phyloP scores from a whole-genome alignment of 1,140 invertebrate genomes.

The Drosophila rhopaloa region DNA sequence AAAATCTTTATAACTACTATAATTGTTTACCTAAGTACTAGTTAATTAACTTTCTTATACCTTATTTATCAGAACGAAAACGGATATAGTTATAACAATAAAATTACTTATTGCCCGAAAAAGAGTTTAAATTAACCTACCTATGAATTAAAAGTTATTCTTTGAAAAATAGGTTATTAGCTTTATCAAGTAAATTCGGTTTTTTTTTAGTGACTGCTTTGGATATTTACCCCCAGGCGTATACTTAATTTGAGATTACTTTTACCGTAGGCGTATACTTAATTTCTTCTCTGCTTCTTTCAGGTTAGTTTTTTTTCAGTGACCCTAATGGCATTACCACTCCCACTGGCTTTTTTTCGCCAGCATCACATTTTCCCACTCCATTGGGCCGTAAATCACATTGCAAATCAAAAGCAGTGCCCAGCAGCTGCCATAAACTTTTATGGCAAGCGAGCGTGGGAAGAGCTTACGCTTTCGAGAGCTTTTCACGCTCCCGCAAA shows the following conservation, averaged over 20 bases:
- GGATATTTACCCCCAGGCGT: background rate
- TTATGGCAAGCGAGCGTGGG: constrained; percentile 58
- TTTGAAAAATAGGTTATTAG: no score
- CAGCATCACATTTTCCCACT: constrained; percentile 1
- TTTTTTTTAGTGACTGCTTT: no score
- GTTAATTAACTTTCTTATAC: no score
- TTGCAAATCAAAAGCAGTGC: constrained; percentile 72
- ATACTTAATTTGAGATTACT: background rate
- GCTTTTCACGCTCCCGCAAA: constrained; percentile 28
- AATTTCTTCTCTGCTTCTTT: background rate
- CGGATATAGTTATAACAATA: no score
- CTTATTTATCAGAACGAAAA: no score
- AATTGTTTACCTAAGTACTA: no score
- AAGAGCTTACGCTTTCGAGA: constrained; percentile 8
- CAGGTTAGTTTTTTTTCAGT: constrained; percentile 5
- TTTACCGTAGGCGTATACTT: background rate
- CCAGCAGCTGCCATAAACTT: constrained; percentile 62
- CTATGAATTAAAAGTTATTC: no score
- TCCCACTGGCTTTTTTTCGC: background rate
- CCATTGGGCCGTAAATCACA: constrained; percentile 57
- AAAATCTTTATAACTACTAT: no score
- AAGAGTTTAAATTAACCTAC: no score
- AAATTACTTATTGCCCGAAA: no score
- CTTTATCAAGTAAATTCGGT: no score
- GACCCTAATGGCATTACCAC: background rate